phyloP scores from a whole-genome alignment of 1,140 invertebrate genomes.

The Onthophagus taurus region DNA sequence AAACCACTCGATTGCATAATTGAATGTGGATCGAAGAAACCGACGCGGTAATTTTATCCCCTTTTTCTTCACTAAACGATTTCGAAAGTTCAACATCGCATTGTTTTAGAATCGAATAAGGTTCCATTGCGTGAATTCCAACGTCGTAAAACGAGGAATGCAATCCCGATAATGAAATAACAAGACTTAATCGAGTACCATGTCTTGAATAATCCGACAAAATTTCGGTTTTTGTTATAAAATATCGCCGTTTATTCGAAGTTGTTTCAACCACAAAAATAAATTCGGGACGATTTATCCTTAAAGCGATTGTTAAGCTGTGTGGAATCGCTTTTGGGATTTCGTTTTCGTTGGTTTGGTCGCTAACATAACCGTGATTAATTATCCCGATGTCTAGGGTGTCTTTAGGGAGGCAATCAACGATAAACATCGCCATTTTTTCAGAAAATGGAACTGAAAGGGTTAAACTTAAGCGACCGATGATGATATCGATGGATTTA shows the following conservation, averaged over 20 bases:
- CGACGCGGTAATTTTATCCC: constrained; percentile 48
- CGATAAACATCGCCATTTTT: constrained; percentile 54
- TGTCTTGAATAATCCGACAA: constrained; percentile 63
- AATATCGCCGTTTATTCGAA: constrained; percentile 57
- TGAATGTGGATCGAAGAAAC: constrained; percentile 61
- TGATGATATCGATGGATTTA: constrained; percentile 53
- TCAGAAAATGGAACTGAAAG: constrained; percentile 62
- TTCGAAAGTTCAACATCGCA: constrained; percentile 64
- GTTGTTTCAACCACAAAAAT: constrained; percentile 63
- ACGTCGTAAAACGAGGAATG: constrained; percentile 51
- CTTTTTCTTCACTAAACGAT: constrained; percentile 52
- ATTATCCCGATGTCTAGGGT: constrained; percentile 51
- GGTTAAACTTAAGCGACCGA: constrained; percentile 64
- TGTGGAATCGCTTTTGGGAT: constrained; percentile 30
- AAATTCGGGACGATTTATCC: constrained; percentile 68
- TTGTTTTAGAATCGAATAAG: constrained; percentile 51
- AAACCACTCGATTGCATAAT: constrained; percentile 62
- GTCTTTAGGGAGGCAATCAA: constrained; percentile 53
- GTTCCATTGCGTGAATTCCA: constrained; percentile 40
- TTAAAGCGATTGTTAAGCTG: constrained; percentile 57
- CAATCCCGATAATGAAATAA: constrained; percentile 54
- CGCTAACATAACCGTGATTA: constrained; percentile 57
- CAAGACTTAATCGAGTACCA: constrained; percentile 52
- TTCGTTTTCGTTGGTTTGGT: constrained; percentile 27
- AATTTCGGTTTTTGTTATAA: constrained; percentile 65